Evolutionary conservation across 2,888 invertebrate species (phyloP).

Genomic region (Xanthorhoe spadicearia): DNA sequence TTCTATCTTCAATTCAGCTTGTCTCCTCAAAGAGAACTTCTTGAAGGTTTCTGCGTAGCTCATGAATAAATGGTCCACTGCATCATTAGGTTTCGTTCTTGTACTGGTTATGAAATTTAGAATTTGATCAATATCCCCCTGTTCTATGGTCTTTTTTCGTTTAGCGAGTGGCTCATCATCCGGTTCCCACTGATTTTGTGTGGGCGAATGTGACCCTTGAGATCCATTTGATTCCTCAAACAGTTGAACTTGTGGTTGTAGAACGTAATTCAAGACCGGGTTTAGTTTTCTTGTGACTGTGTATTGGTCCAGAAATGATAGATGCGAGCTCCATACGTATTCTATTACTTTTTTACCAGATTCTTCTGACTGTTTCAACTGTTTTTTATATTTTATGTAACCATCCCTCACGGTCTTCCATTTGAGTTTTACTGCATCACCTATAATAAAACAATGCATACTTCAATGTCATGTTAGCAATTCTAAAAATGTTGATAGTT

Average conservation of each 20-base stretch:
- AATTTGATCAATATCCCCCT: constrained; percentile 27
- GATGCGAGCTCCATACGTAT: constrained; percentile 49
- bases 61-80: constrained; percentile 40
- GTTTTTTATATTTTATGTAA: constrained; percentile 54
- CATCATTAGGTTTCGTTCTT: constrained; percentile 25
- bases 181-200: constrained; percentile 11
- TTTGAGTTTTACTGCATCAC: constrained; percentile 51
- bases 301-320: constrained; percentile 47
- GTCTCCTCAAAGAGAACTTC: constrained; percentile 38
- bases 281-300: constrained; percentile 35
- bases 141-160: constrained; percentile 21
- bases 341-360: constrained; percentile 44
- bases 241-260: constrained; percentile 27
- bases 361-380: constrained; percentile 37
- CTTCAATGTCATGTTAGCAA: not conserved
- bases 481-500: not conserved
- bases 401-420: constrained; percentile 58
- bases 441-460: constrained; percentile 36
- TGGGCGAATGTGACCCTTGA: constrained; percentile 5
- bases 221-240: constrained; percentile 20
- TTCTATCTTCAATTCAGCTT: constrained; percentile 42
- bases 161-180: constrained; percentile 26
- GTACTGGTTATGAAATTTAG: constrained; percentile 14
- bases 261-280: constrained; percentile 13
- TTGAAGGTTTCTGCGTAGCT: constrained; percentile 45